These are phyloP conservation scores for Cyanoliseus patagonus DNA, from an alignment of 2,113 vertebrate genomes.

Conservation along the genomic window DNA sequence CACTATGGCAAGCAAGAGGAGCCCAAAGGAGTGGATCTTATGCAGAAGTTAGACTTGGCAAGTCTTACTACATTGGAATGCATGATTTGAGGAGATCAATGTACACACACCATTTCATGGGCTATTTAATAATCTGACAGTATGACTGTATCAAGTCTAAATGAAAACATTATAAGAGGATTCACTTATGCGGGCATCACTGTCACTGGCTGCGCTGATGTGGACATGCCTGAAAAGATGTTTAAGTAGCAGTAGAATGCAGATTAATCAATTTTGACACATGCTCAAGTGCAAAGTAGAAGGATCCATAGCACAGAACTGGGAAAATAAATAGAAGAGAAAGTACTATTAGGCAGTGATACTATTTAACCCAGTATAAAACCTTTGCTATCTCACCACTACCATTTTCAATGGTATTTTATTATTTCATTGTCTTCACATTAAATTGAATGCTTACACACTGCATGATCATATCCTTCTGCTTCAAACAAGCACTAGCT, in stretches of 20 bases:
- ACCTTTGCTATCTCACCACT: background rate
- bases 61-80: background rate
- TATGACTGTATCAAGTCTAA: background rate
- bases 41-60: background rate
- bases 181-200: background rate
- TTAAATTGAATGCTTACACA: background rate
- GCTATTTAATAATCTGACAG: background rate
- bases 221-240: conserved; percentile 15
- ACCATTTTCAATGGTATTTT: background rate
- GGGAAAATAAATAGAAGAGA: background rate
- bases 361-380: background rate
- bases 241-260: conserved; percentile 1
- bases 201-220: background rate
- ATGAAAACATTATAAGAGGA: conserved; percentile 5
- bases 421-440: background rate
- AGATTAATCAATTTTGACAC: conserved; percentile 32
- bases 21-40: background rate
- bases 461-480: background rate
- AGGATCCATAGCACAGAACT: background rate
- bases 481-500: background rate
- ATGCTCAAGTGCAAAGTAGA: background rate
- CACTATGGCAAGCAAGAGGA: background rate
- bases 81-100: background rate
- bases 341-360: background rate
- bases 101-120: background rate